These are phyloP conservation scores for Bettongia penicillata DNA, from an alignment of 2,113 vertebrate genomes.

Conservation along the genomic window DNA sequence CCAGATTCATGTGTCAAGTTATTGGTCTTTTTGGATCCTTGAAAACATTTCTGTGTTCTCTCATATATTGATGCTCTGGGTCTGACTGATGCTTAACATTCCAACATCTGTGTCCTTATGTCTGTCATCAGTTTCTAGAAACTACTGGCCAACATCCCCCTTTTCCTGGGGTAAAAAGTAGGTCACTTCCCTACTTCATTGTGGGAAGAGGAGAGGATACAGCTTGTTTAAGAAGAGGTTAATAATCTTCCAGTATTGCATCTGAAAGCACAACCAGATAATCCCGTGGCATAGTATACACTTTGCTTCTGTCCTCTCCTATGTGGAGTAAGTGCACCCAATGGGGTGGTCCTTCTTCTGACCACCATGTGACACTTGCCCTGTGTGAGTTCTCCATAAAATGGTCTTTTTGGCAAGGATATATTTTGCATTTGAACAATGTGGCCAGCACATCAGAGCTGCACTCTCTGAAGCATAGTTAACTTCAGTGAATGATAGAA, in stretches of 20 bases:
- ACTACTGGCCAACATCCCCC: neutral
- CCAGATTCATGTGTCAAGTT: neutral
- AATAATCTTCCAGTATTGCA: neutral
- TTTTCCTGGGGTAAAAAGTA: neutral
- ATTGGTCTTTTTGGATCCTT: neutral
- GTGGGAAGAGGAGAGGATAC: neutral
- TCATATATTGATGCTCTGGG: neutral
- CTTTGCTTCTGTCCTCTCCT: neutral
- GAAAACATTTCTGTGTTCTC: neutral
- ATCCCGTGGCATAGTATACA: neutral
- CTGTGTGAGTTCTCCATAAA: no score
- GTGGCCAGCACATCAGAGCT: no score
- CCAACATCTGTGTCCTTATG: neutral
- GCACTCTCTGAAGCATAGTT: no score
- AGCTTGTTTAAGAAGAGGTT: neutral
- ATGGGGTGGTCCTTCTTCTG: no score
- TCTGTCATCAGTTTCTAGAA: neutral
- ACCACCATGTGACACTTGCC: no score
- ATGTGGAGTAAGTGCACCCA: neutral
- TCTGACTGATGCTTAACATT: neutral
- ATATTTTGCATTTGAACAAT: no score
- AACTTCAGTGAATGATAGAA: neutral
- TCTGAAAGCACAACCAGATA: neutral
- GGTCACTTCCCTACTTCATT: neutral
- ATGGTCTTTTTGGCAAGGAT: no score